Evolutionary conservation across 2,113 vertebrate genomes (phyloP), one percentile per base, ranked within the genome.

Genomic region (Rhipidura dahli): DNA sequence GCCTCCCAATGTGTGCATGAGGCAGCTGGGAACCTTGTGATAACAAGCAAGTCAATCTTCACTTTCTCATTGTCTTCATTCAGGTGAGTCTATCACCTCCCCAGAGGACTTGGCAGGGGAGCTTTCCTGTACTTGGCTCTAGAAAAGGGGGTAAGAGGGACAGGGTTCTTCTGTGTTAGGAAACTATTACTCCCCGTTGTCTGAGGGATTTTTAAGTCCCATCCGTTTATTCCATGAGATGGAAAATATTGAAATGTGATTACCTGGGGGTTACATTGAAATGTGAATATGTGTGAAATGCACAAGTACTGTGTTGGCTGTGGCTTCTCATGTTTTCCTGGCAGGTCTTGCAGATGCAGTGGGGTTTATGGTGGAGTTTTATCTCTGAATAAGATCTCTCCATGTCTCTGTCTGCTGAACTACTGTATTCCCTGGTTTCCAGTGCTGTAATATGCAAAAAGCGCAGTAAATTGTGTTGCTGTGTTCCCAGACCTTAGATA

Each of bases 11-110:
- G 23, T 93, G 78, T 90, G 50, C 0, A 0, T 0, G 2, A 73
- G 79, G 92, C 90, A 96, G 72, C 86, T 94, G 86, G 77, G 53
- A 92, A 30, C 56, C 64, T 64, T 75, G 54, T 94, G 93, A 95
- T 94, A 89, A 78, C 37, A 50, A 84, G 83, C 72, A 30, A 95
- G 72, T 93, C 92, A 90, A 42, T 96, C 93, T 71, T 92, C 94
- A 90, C 92, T 66, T 96, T 90, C 88, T 92, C 92, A 83, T 94
- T 95, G 90, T 84, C 83, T 95, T 45, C 0, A 0, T 60, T 86
- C 49, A 31, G 60, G 44, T 71, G 87, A 73, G 80, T 13, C 50
- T 65, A 1, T 90, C 70, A 24, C 78, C 83, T 96, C 78, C 84
- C 75, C 39, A 51, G 75, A 68, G 61, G 39, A 82, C 19, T 87